These are phyloP conservation scores for Tautogolabrus adspersus DNA, from an alignment of 2,113 vertebrate species.

Conservation along the genomic window DNA sequence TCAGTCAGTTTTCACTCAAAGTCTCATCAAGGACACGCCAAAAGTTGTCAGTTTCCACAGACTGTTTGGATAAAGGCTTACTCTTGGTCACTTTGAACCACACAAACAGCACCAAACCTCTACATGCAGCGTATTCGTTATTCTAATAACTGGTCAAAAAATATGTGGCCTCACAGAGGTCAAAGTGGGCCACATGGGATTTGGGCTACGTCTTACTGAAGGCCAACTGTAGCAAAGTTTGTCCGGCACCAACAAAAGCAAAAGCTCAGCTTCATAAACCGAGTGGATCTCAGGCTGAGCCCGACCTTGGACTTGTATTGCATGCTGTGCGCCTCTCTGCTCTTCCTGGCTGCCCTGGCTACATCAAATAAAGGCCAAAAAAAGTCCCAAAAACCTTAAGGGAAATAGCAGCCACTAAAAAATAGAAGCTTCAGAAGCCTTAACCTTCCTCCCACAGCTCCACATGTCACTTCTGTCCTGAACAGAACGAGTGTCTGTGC, in stretches of 20 bases:
- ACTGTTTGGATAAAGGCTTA: neutral
- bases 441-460: slow-evolving; percentile 43
- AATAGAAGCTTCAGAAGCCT: slow-evolving; percentile 34
- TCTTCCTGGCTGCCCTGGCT: slow-evolving; percentile 17
- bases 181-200: slow-evolving; percentile 1
- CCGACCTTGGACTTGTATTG: slow-evolving; percentile 52
- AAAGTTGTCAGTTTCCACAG: slow-evolving; percentile 1
- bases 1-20: slow-evolving; percentile 7
- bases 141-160: neutral
- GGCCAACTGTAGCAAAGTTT: neutral
- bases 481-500: slow-evolving; percentile 12
- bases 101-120: slow-evolving; percentile 7
- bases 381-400: slow-evolving; percentile 28
- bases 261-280: slow-evolving; percentile 21
- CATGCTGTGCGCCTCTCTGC: slow-evolving; percentile 8
- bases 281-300: slow-evolving; percentile 24
- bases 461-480: slow-evolving; percentile 47
- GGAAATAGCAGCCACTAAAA: slow-evolving; percentile 42
- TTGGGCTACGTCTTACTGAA: neutral
- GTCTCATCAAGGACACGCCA: slow-evolving; percentile 3
- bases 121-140: neutral
- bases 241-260: slow-evolving; percentile 12
- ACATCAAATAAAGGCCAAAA: slow-evolving; percentile 39
- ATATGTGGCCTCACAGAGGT: neutral
- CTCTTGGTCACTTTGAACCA: neutral